Base-by-base conservation (phyloP, 1,140 invertebrate genomes). In the Pemphigus obesinymphae region DNA sequence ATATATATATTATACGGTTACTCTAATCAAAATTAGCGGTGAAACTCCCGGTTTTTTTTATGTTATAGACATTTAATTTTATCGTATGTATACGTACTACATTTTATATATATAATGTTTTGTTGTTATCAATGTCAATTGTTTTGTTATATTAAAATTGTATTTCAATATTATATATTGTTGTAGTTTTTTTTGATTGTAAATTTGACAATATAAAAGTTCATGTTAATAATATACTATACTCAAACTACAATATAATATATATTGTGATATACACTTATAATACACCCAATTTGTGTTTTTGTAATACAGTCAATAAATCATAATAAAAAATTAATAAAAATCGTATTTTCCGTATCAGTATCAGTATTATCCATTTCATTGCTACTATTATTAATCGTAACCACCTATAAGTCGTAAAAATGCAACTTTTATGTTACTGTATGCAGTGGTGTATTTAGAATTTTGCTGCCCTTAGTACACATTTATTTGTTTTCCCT, bases 21-120 rank as follows among this genome's bases (percentile, higher is more conserved):
- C 53, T 61, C 55, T 58, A 43, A 78, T 78, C 75, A 61, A 78
- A 78, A 78, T 78, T 78, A 53, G 73, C 73, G 73, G 73, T 78
- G 53, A 61, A 61, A 61, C 53, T 78, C 43, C 75, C 73, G 73
- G 55, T 78, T 78, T 61, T 23, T n/a, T 78, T 61, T 23, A 10
- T 76, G n/a, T 78, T 61, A n/a, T 58, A n/a, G 10, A 10, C 40
- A 37, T 78, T 78, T 20, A 58, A 40, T 78, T 55, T 58, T 75
- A 50, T 26, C 29, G 13, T 20, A n/a, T n/a, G n/a, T n/a, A n/a
- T n/a, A n/a, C n/a, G n/a, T n/a, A 75, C 55, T 72, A 72, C 40
- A 34, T 68, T 72, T 45, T 13, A 45, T 40, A 58, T n/a, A 58
- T 58, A 11, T 58, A 78, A 40, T 78, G 37, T 58, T 58, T 55